Evolutionary conservation across 2,113 vertebrate species (phyloP).

Genomic region (Benitochromis conjunctus): DNA sequence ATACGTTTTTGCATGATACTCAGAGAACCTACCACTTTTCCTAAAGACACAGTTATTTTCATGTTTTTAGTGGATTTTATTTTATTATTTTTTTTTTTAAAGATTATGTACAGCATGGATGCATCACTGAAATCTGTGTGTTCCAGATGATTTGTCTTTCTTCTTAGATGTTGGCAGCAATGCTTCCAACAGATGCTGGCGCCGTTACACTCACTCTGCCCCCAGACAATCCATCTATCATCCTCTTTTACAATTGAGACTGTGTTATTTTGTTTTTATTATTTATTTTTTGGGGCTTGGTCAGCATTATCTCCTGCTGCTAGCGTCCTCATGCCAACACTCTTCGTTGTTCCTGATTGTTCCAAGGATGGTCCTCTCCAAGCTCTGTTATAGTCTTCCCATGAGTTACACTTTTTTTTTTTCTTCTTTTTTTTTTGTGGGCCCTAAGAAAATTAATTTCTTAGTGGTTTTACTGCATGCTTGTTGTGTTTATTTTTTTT

Average conservation of each 20-base stretch:
- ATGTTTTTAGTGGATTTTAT: neutral
- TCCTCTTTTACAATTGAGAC: neutral
- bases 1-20: neutral
- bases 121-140: neutral
- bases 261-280: constrained; percentile 13
- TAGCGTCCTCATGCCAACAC: neutral
- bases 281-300: neutral
- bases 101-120: neutral
- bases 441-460: neutral
- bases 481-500: neutral
- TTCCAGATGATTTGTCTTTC: neutral
- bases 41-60: neutral
- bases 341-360: neutral
- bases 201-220: neutral
- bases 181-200: neutral
- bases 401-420: neutral
- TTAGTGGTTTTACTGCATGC: neutral
- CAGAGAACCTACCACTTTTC: neutral
- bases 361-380: neutral
- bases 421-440: neutral
- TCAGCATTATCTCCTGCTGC: neutral
- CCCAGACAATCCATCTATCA: neutral
- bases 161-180: neutral
- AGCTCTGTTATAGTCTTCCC: neutral
- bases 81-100: neutral